A percentile compares a stretch with the other conserved stretches of the same genome.
Conservation (phyloP, 2,797 vertebrate species). For the Trachops cirrhosus region DNA sequence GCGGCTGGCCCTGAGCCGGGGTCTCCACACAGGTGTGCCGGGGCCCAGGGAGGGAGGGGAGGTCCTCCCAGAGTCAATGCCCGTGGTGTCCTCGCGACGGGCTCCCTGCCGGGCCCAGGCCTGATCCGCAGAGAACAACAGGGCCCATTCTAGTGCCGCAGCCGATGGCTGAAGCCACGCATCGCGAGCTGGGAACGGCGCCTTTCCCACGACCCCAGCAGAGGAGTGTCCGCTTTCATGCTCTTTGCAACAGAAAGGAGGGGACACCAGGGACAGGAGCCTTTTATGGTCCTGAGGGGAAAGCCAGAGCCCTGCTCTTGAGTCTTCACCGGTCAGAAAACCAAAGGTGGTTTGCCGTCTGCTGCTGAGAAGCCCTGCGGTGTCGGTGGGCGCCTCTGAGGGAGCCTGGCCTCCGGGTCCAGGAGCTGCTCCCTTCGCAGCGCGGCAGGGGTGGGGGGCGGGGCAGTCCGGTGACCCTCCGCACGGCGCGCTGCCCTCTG, state of each 20-base stretch:
- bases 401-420: not conserved
- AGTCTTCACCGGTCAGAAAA: not conserved
- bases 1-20: not conserved
- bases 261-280: not conserved
- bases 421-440: rapidly evolving
- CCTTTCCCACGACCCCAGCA: not conserved
- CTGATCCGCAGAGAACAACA: not conserved
- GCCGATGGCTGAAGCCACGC: not conserved
- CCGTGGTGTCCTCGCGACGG: rapidly evolving
- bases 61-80: not conserved
- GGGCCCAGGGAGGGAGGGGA: not conserved
- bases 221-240: not conserved
- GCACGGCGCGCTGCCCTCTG: not conserved
- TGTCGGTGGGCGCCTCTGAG: not conserved
- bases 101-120: not conserved
- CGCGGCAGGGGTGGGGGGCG: rapidly evolving
- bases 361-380: not conserved
- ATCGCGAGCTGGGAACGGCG: not conserved
- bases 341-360: not conserved
- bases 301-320: not conserved
- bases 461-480: not conserved
- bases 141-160: not conserved
- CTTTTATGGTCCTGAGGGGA: not conserved
- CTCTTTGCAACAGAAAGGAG: not conserved
- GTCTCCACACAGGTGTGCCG: not conserved